Percentiles rank a stretch among this genome's conserved stretches.
Evolutionary conservation across 1,140 invertebrate genomes (phyloP).

Genomic region (Drosophila gunungcola): DNA sequence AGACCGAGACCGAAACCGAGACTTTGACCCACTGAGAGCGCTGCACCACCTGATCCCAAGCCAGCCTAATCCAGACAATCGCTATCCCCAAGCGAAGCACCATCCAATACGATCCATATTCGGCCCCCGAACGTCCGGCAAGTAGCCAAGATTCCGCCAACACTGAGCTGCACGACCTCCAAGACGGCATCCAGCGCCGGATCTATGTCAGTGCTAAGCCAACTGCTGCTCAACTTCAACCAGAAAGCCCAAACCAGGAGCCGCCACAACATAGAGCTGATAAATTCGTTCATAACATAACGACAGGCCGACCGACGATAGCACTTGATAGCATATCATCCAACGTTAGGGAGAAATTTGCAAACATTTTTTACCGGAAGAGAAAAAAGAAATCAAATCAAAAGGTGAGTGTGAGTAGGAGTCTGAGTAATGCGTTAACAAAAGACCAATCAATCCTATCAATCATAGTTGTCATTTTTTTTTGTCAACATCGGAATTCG

Average conservation of each 20-base stretch:
- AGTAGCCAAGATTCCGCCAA: slow-evolving; percentile 77
- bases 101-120: not conserved
- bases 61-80: not conserved
- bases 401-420: slow-evolving; percentile 60
- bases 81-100: not conserved
- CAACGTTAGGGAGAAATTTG: slow-evolving; percentile 70
- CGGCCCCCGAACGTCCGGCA: slow-evolving; percentile 4
- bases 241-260: slow-evolving; percentile 70
- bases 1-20: slow-evolving; percentile 3
- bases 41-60: not conserved
- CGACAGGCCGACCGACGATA: slow-evolving; percentile 45
- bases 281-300: slow-evolving; percentile 84
- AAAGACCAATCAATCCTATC: slow-evolving; percentile 1
- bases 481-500: not conserved
- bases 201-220: slow-evolving; percentile 82
- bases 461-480: not conserved
- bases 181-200: slow-evolving; percentile 78
- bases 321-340: slow-evolving; percentile 24
- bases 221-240: slow-evolving; percentile 78
- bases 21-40: slow-evolving; percentile 25
- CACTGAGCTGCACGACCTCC: slow-evolving; percentile 59
- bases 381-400: slow-evolving; percentile 82
- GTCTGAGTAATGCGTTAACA: not conserved
- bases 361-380: slow-evolving; percentile 83
- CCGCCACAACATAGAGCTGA: slow-evolving; percentile 77